These are phyloP conservation scores for Tribolium freemani DNA, from an alignment of 2,888 invertebrate genomes.

Conservation along the genomic window DNA sequence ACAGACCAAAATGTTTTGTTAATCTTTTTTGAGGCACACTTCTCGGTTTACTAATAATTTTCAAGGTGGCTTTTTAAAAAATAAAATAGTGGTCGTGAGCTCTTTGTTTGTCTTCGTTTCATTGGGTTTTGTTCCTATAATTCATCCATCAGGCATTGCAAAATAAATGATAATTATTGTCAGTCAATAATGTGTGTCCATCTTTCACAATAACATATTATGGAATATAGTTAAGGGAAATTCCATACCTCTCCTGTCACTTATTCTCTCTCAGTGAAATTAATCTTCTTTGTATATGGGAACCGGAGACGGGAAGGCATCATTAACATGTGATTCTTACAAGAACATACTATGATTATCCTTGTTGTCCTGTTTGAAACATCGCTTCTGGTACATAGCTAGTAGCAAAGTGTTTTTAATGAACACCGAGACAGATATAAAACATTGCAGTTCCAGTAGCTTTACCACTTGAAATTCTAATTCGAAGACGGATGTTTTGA, in stretches of 20 bases:
- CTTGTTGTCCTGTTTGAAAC: constrained; percentile 32
- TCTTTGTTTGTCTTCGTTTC: neutral
- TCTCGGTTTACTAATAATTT: neutral
- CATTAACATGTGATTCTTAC: constrained; percentile 38
- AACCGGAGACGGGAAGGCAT: constrained; percentile 38
- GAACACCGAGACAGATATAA: neutral
- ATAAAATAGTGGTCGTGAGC: neutral
- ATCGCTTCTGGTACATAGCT: constrained; percentile 28
- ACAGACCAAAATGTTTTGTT: neutral
- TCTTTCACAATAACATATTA: constrained; percentile 15
- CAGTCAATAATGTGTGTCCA: constrained; percentile 24
- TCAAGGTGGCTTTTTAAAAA: neutral
- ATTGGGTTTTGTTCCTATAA: neutral
- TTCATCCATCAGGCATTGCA: neutral
- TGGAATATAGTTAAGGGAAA: constrained; percentile 14
- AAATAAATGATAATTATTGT: constrained; percentile 20
- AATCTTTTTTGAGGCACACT: neutral
- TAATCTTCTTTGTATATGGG: constrained; percentile 37
- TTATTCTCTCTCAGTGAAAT: constrained; percentile 32
- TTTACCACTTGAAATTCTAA: neutral
- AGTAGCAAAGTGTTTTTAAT: constrained; percentile 13
- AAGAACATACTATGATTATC: constrained; percentile 19
- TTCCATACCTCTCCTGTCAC: constrained; percentile 31
- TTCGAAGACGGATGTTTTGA: neutral
- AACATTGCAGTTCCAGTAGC: neutral